Evolutionary conservation across 2,797 vertebrate genomes (phyloP).

Genomic region (Propithecus deckenii): DNA sequence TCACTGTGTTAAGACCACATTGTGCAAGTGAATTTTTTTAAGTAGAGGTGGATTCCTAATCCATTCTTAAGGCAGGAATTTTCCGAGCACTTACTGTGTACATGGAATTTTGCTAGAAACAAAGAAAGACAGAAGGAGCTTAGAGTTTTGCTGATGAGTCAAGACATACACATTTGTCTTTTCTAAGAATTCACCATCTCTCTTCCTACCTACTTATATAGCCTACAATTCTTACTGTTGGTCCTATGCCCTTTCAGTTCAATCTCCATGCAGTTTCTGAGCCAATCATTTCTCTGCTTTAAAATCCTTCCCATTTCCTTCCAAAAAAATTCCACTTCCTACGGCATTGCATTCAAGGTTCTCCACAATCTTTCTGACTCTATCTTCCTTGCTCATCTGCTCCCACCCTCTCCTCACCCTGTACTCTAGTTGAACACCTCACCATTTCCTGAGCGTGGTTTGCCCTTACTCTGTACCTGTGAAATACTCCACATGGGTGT

Average conservation of each 20-base stretch:
- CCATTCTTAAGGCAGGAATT: not conserved
- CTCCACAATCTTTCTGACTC: not conserved
- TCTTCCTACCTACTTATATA: not conserved
- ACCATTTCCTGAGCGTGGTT: not conserved
- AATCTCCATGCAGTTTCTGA: not conserved
- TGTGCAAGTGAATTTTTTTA: not conserved
- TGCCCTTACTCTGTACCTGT: not conserved
- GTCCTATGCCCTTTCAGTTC: not conserved
- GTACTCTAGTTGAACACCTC: not conserved
- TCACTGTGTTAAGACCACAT: not conserved
- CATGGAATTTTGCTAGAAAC: not conserved
- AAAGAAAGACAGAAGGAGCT: not conserved
- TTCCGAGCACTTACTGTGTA: not conserved
- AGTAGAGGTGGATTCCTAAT: not conserved
- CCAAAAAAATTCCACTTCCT: not conserved
- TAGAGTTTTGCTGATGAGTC: not conserved
- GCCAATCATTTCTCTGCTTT: not conserved
- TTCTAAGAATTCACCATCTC: not conserved
- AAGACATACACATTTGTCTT: not conserved
- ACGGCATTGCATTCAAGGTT: not conserved
- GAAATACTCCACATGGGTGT: not conserved
- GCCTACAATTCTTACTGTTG: not conserved
- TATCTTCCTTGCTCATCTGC: not conserved
- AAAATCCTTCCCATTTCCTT: not conserved
- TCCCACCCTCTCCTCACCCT: not conserved